Conservation (phyloP, 1,140 invertebrate species). For the Cardiocondyla obscurior region DNA sequence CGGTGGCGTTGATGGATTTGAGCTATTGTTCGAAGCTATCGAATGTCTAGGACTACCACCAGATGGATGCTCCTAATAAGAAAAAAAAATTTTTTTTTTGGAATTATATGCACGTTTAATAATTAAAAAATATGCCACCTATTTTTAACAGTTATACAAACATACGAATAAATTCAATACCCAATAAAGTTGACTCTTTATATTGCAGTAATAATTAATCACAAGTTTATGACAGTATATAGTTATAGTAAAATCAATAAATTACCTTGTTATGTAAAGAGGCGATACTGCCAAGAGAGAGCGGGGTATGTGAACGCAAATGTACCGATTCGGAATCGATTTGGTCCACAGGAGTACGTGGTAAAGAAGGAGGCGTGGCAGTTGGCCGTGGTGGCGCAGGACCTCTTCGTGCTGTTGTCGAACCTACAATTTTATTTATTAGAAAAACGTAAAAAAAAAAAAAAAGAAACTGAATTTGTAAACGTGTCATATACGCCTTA, state of each 20-base stretch:
- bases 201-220: not conserved
- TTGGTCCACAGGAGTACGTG: constrained; percentile 84
- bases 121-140: not conserved
- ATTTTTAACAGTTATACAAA: not conserved
- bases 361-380: constrained; percentile 84
- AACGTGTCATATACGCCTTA: not conserved
- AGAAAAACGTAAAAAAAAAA: not conserved
- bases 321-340: constrained; percentile 83
- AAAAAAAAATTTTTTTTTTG: not conserved
- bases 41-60: constrained; percentile 89
- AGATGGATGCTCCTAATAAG: constrained; percentile 82
- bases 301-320: constrained; percentile 86
- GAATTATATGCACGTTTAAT: not conserved
- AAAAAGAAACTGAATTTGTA: not conserved
- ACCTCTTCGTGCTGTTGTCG: constrained; percentile 82
- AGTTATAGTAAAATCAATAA: not conserved
- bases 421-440: constrained; percentile 72
- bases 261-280: constrained; percentile 89
- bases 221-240: not conserved
- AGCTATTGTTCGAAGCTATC: constrained; percentile 92
- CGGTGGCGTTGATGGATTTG: constrained; percentile 90
- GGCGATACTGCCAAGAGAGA: constrained; percentile 89
- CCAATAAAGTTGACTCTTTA: not conserved
- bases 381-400: constrained; percentile 84
- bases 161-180: not conserved